phyloP scores from a whole-genome alignment of 2,888 invertebrate genomes.

The Hirtodrosophila trivittata region DNA sequence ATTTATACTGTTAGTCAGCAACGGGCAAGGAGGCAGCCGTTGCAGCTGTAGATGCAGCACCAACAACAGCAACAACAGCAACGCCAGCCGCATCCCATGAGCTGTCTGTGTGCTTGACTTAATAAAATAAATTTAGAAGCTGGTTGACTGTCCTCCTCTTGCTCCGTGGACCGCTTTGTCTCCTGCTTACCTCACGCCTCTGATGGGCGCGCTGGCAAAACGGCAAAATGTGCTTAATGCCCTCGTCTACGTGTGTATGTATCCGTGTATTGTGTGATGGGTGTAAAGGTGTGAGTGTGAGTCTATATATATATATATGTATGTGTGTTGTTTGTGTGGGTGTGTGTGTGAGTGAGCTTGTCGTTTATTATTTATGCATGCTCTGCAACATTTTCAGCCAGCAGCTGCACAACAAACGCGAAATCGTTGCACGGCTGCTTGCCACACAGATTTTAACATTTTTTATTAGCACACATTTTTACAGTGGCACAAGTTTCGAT shows the following conservation, averaged over 20 bases:
- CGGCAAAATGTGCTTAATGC: constrained; percentile 73
- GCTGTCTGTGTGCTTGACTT: constrained; percentile 77
- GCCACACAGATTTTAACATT: constrained; percentile 47
- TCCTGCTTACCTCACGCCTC: constrained; percentile 43
- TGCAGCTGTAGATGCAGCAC: neutral
- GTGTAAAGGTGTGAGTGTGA: constrained; percentile 10
- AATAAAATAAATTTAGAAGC: constrained; percentile 77
- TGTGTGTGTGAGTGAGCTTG: constrained; percentile 35
- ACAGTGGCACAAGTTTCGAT: constrained; percentile 24
- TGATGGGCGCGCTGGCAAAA: constrained; percentile 59
- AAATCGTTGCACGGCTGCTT: constrained; percentile 62
- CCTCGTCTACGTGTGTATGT: constrained; percentile 22
- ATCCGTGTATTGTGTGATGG: constrained; percentile 2
- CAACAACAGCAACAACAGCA: constrained; percentile 27
- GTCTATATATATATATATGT: constrained; percentile 18
- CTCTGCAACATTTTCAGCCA: constrained; percentile 74
- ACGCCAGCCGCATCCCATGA: constrained; percentile 42
- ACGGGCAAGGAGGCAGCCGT: constrained; percentile 17
- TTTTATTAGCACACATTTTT: constrained; percentile 15
- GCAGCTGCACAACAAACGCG: constrained; percentile 72
- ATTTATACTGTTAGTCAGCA: constrained; percentile 65
- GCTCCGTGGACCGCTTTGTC: neutral
- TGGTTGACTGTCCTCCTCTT: constrained; percentile 45
- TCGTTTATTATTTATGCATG: constrained; percentile 79
- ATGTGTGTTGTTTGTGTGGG: constrained; percentile 12